Evolutionary conservation across 2,797 vertebrate species (phyloP), one percentile per base, ranked within the genome.

Genomic region (Gadopsis bispinosus): DNA sequence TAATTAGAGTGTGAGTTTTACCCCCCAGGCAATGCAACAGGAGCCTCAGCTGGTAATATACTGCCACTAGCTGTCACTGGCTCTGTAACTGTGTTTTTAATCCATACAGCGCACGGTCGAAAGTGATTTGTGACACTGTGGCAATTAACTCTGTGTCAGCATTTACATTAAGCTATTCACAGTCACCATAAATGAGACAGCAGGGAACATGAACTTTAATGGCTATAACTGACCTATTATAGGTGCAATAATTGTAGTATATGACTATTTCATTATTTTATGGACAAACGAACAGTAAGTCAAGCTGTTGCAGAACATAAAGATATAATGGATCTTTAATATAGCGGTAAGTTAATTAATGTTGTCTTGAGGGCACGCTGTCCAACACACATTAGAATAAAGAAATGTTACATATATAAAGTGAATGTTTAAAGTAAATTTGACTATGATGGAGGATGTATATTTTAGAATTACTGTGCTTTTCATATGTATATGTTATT

Each of bases 1-100:
- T 87, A 87, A 89, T 90, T 50, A 84, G 81, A 84, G 71, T 81
- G 80, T 59, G 41, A 59, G 78, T 86, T 84, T 51, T 69, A 26
- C 64, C 76, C 71, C 19, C 7, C 22, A 47, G 85, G 80, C 76
- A 5, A 62, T 33, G 64, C 81, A 86, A 74, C 76, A 87, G 48
- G 69, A 87, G 31, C 9, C 77, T 67, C 50, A 20, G 77, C 80
- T 78, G 61, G 29, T 82, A 48, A 75, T 71, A 60, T 43, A 37
- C 64, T 69, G 69, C 56, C 79, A 77, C 60, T 7, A 48, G 66
- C 84, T 79, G 82, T 59, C 45, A 19, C 56, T 53, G 74, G 51
- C 31, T 75, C 59, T 55, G 62, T 16, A 62, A 58, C 62, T 58
- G 67, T 43, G 78, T 62, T 62, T 77, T 78, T 75, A 85, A 84